Base-by-base conservation (phyloP, 2,113 vertebrate species). In the Cyprinodon tularosa region DNA sequence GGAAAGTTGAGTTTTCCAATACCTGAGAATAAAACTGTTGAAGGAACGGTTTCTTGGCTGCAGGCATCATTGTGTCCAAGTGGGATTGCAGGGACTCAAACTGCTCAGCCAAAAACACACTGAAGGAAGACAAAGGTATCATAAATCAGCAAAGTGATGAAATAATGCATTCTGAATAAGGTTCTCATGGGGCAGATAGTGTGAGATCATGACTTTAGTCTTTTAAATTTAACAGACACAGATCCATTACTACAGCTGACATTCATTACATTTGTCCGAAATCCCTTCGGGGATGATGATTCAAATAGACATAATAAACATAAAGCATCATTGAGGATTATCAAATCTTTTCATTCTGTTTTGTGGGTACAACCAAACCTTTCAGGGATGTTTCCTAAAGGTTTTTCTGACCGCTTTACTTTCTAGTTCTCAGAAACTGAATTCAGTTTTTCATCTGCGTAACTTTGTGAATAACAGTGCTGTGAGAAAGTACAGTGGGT, bases 1-100 rank as follows among this genome's bases (percentile, higher is more conserved):
- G 10, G 64, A 36, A 17, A 17, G 40, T 13, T n/a, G 14, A 66
- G 29, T 20, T 42, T 20, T 57, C 57, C 20, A 50, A 6, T 88
- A 99, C 98, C 97, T 99, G 98, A 65, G 98, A 99, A 82, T 99
- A 99, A 87, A 99, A 99, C 91, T 99, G 98, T 69, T 99, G 98
- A 47, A 99, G 96, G 87, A 99, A 99, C 59, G 98, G 98, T 75
- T 99, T 99, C 94, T 99, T 99, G 72, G 95, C 97, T 81, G 96
- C 94, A 79, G 98, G 98, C 97, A 99, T 99, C 95, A 99, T 97
- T 0, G 95, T 93, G 92, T 99, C 98, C 68, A 99, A 95, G 91
- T 99, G 97, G 42, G 96, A 95, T 89, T 99, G 98, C 63, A 99
- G 95, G 76, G 96, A 97, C 82, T 99, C 98, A 86, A 99, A 99